These are phyloP conservation scores for Cosmia pyralina DNA, from an alignment of 2,888 invertebrate species.

Conservation along the genomic window DNA sequence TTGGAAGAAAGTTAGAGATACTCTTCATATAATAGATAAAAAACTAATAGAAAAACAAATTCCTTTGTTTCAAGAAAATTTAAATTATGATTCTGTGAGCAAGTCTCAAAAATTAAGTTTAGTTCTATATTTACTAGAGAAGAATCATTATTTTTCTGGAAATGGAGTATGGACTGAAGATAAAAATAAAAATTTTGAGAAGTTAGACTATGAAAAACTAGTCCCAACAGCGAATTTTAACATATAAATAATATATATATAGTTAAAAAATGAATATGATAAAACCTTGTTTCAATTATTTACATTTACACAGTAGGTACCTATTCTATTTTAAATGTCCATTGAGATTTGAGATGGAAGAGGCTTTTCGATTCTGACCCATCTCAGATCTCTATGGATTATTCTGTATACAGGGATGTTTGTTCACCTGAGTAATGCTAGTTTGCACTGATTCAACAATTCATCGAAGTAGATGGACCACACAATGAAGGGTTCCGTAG, in stretches of 20 bases:
- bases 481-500: too few relatives aligned
- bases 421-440: too few relatives aligned
- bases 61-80: conserved; percentile 69
- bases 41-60: conserved; percentile 56
- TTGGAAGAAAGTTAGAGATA: conserved; percentile 82
- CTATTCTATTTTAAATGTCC: not conserved
- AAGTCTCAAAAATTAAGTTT: conserved; percentile 84
- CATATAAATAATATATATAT: not conserved
- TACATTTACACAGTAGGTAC: not conserved
- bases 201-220: conserved; percentile 20
- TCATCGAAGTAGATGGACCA: too few relatives aligned
- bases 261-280: not conserved
- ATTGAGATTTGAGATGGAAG: too few relatives aligned
- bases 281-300: conserved; percentile 12
- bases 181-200: conserved; percentile 70
- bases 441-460: too few relatives aligned
- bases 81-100: conserved; percentile 73
- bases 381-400: too few relatives aligned
- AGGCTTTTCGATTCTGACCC: too few relatives aligned
- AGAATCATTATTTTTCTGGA: conserved; percentile 86
- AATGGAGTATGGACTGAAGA: conserved; percentile 88
- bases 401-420: too few relatives aligned
- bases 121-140: conserved; percentile 84
- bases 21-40: conserved; percentile 68
- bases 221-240: conserved; percentile 4